phyloP scores from a whole-genome alignment of 1,140 invertebrate genomes.

The Pararge aegeria region DNA sequence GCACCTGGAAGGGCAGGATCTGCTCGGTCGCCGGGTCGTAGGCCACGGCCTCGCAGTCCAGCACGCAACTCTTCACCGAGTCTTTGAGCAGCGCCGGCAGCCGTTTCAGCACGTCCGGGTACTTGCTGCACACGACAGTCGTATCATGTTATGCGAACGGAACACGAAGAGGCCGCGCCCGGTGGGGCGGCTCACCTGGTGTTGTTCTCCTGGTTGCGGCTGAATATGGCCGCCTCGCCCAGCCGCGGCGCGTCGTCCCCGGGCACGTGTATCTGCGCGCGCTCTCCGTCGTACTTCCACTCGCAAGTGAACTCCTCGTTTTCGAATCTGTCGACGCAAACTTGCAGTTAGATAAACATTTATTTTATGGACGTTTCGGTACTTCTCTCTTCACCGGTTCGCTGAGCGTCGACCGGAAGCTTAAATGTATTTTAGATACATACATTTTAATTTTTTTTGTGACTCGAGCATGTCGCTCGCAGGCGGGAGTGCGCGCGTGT shows the following conservation, averaged over 20 bases:
- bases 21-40: constrained; percentile 94
- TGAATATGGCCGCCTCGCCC: constrained; percentile 86
- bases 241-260: constrained; percentile 38
- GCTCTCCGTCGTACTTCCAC: constrained; percentile 99
- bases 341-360: too few relatives aligned
- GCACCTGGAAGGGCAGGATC: constrained; percentile 96
- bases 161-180: too few relatives aligned
- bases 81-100: constrained; percentile 82
- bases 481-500: too few relatives aligned
- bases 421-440: too few relatives aligned
- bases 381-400: too few relatives aligned
- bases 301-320: constrained; percentile 97
- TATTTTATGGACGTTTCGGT: too few relatives aligned
- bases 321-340: constrained; percentile 89
- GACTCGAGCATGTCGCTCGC: too few relatives aligned
- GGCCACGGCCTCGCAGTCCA: constrained; percentile 98
- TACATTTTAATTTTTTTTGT: too few relatives aligned
- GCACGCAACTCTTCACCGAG: constrained; percentile 90
- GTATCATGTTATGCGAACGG: too few relatives aligned
- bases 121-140: constrained; percentile 83
- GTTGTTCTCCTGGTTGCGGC: constrained; percentile 99
- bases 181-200: constrained; percentile 86
- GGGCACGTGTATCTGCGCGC: constrained; percentile 91
- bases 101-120: constrained; percentile 95
- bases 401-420: too few relatives aligned